phyloP scores from a whole-genome alignment of 2,113 vertebrate genomes.

The Acrocephalus arundinaceus region DNA sequence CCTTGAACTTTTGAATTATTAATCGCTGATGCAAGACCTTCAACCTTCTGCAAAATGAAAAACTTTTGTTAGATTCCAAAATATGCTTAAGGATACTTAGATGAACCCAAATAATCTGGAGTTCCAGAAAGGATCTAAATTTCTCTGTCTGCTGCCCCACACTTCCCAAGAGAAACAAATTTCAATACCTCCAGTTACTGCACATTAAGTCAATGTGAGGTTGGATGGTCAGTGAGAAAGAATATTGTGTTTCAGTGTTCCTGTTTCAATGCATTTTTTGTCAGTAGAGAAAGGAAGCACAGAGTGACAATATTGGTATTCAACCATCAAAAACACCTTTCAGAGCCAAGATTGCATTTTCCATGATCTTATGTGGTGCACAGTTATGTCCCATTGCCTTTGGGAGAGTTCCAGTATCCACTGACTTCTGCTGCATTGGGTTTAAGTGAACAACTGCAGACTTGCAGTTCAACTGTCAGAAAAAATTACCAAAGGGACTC shows the following conservation, averaged over 20 bases:
- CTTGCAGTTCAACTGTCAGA: background rate
- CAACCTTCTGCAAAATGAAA: background rate
- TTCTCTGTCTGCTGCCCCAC: background rate
- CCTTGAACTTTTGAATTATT: background rate
- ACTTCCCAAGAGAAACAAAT: background rate
- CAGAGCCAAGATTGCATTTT: slow-evolving; percentile 43
- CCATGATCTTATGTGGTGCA: background rate
- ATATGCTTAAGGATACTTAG: background rate
- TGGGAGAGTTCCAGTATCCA: background rate
- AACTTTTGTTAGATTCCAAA: background rate
- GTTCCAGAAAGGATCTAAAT: background rate
- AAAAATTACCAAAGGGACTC: background rate
- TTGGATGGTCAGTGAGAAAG: background rate
- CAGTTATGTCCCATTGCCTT: background rate
- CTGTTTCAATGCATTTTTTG: background rate
- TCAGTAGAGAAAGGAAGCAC: slow-evolving; percentile 23
- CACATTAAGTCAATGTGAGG: background rate
- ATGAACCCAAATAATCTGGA: background rate
- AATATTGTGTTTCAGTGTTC: background rate
- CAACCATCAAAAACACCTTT: slow-evolving; percentile 36
- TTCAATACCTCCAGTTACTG: background rate
- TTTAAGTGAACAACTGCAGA: background rate
- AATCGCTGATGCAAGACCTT: background rate
- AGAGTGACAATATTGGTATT: background rate
- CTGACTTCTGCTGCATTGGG: background rate